Evolutionary conservation across 2,797 vertebrate species (phyloP).

Genomic region (Tapera naevia): DNA sequence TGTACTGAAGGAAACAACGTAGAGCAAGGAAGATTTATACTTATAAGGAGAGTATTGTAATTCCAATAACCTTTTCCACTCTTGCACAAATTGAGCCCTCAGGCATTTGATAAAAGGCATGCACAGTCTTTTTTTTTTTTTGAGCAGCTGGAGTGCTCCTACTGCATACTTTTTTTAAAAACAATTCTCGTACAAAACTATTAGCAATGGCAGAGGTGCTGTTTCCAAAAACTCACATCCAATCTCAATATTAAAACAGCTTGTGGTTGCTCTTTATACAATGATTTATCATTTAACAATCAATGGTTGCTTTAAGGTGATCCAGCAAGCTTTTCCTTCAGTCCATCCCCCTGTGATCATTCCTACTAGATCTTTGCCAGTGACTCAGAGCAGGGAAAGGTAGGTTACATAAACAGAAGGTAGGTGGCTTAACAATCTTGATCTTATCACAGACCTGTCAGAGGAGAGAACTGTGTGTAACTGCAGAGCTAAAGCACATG

Average conservation of each 20-base stretch:
- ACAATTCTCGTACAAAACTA: neutral
- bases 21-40: slow-evolving; percentile 2
- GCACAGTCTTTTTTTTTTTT: neutral
- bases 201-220: neutral
- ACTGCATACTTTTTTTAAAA: neutral
- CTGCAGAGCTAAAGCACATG: slow-evolving; percentile 2
- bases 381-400: neutral
- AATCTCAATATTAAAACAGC: neutral
- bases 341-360: neutral
- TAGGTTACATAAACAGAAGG: slow-evolving; percentile 51
- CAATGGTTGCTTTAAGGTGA: neutral
- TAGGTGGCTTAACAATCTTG: slow-evolving; percentile 56
- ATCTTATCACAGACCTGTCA: slow-evolving; percentile 52
- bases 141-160: neutral
- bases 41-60: neutral
- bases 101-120: neutral
- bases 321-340: accelerated
- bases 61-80: slow-evolving; percentile 52
- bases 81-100: slow-evolving; percentile 35
- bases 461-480: neutral
- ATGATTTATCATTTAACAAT: neutral
- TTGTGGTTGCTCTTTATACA: neutral
- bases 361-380: neutral
- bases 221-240: neutral
- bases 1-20: neutral